A percentile compares a stretch with the other conserved stretches of the same genome.
These are phyloP conservation scores for Aurelia aurita complex sp. Pacific DNA, from an alignment of 30 jellyfish, hydroid and myxozoan genomes.

Conservation along the genomic window DNA sequence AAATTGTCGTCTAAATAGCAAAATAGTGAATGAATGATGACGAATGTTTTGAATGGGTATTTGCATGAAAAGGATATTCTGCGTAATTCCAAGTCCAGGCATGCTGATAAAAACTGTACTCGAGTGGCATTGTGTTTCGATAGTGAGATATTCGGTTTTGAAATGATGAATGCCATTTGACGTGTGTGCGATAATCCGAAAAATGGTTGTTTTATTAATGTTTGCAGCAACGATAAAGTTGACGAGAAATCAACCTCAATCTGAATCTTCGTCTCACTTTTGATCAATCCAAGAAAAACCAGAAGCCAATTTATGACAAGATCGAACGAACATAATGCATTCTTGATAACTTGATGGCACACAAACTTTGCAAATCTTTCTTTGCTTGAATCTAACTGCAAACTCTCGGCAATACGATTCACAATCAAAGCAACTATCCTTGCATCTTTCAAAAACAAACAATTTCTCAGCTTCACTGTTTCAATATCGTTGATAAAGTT, in stretches of 20 bases:
- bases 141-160: conserved; percentile 21
- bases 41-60: conserved; percentile 53
- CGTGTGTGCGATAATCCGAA: conserved; percentile 12
- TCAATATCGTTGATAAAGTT: neutral
- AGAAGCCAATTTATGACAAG: conserved; percentile 40
- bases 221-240: conserved; percentile 2
- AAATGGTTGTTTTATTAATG: conserved; percentile 3
- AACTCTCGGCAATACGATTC: conserved; percentile 33
- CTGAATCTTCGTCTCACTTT: conserved; percentile 25
- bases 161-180: conserved; percentile 41
- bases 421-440: conserved; percentile 27
- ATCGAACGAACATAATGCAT: conserved; percentile 5
- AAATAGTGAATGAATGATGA: conserved; percentile 24
- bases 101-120: conserved; percentile 2
- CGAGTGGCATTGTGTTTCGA: conserved; percentile 17
- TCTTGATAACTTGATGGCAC: neutral
- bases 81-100: conserved; percentile 36
- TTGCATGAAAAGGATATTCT: conserved; percentile 39
- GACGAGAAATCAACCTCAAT: neutral
- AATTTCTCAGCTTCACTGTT: neutral
- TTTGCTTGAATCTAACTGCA: neutral
- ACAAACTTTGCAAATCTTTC: conserved; percentile 14
- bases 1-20: conserved; percentile 20
- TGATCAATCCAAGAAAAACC: conserved; percentile 29
- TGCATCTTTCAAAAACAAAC: conserved; percentile 21